phyloP scores from a whole-genome alignment of 2,797 vertebrate genomes.

The Morelia viridis region DNA sequence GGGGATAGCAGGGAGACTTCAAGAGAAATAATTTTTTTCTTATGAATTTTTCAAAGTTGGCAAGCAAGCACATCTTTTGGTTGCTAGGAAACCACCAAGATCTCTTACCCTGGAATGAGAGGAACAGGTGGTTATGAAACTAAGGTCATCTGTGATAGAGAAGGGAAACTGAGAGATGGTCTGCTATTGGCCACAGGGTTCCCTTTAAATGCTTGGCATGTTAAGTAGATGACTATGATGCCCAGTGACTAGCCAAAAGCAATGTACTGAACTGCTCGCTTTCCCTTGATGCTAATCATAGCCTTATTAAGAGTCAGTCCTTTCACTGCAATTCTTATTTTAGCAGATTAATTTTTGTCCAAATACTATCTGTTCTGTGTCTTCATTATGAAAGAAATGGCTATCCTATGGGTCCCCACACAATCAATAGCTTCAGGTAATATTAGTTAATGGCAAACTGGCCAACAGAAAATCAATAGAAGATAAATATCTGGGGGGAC shows the following conservation, averaged over 20 bases:
- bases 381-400: constrained; percentile 67
- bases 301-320: not conserved
- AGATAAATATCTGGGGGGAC: not conserved
- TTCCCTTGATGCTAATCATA: constrained; percentile 12
- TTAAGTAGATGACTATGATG: not conserved
- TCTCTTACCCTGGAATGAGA: not conserved
- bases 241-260: constrained; percentile 8
- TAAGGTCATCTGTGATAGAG: not conserved
- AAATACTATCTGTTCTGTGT: constrained; percentile 29
- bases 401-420: constrained; percentile 51
- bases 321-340: constrained; percentile 12
- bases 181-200: not conserved
- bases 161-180: not conserved
- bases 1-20: not conserved
- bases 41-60: constrained; percentile 8
- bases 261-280: not conserved
- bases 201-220: not conserved
- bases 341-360: constrained; percentile 55
- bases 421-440: constrained; percentile 54
- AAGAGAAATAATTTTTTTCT: constrained; percentile 2
- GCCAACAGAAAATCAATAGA: constrained; percentile 23
- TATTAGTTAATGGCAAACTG: constrained; percentile 10
- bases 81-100: constrained; percentile 21
- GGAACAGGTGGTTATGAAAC: not conserved
- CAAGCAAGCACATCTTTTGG: not conserved